phyloP scores from a whole-genome alignment of 2,888 invertebrate species.

The Andrena bicolor region DNA sequence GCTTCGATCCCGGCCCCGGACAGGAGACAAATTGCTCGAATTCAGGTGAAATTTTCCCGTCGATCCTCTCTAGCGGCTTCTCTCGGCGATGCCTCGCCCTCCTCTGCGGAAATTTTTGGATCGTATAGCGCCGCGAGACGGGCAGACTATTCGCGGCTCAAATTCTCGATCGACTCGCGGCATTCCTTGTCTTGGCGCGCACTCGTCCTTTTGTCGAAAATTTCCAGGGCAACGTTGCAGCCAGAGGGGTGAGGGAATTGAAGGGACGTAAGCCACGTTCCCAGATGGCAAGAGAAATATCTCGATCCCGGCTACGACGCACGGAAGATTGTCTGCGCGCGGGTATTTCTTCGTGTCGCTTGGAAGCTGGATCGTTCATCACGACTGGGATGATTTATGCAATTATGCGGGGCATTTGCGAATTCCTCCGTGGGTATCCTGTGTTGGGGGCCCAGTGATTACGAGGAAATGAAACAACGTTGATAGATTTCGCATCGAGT shows the following conservation, averaged over 20 bases:
- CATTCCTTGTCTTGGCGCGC: neutral
- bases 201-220: neutral
- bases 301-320: conserved; percentile 20
- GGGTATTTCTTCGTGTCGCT: conserved; percentile 46
- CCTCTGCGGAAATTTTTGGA: neutral
- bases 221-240: neutral
- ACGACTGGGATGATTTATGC: conserved; percentile 51
- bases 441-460: neutral
- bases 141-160: neutral
- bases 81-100: too few relatives aligned
- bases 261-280: neutral
- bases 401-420: conserved; percentile 38
- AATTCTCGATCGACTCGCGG: neutral
- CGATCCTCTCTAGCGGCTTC: conserved; percentile 19
- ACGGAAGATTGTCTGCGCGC: conserved; percentile 43
- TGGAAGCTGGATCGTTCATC: conserved; percentile 50
- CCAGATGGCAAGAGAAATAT: conserved; percentile 19
- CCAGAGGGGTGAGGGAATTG: neutral
- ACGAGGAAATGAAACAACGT: conserved; percentile 4
- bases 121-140: neutral
- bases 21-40: conserved; percentile 59
- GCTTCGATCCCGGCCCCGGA: conserved; percentile 46
- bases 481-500: neutral
- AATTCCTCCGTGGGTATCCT: conserved; percentile 28
- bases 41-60: conserved; percentile 43